phyloP scores from a whole-genome alignment of 1,140 invertebrate species.

The Acromyrmex heyeri region DNA sequence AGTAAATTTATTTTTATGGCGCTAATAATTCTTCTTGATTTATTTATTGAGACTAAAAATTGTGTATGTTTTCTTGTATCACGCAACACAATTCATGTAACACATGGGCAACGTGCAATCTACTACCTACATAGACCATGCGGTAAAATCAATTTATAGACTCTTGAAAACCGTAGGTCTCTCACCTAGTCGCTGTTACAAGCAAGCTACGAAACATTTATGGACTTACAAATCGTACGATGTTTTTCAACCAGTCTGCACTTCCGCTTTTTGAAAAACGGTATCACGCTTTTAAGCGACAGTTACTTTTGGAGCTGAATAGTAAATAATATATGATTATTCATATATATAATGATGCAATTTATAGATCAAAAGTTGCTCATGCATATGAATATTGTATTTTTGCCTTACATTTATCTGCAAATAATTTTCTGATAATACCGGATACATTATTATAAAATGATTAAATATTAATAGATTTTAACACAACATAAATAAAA shows the following conservation, averaged over 20 bases:
- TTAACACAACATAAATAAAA: not conserved
- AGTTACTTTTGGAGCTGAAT: not conserved
- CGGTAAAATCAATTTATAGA: slow-evolving; percentile 51
- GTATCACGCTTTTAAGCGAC: not conserved
- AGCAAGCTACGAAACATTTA: slow-evolving; percentile 43
- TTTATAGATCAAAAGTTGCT: slow-evolving; percentile 12
- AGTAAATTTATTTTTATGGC: slow-evolving; percentile 10
- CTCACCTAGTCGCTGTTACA: slow-evolving; percentile 28
- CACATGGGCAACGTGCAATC: slow-evolving; percentile 16
- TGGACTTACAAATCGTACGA: slow-evolving; percentile 25
- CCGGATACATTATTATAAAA: not conserved
- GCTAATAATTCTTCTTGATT: not conserved
- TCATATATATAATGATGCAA: slow-evolving; percentile 6
- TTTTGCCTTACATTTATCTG: not conserved
- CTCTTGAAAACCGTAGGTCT: slow-evolving; percentile 50
- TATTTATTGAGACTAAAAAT: not conserved
- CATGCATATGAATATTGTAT: slow-evolving; percentile 10
- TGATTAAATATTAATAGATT: not conserved
- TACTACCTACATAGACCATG: slow-evolving; percentile 29
- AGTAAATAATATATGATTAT: not conserved
- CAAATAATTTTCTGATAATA: slow-evolving; percentile 15
- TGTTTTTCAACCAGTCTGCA: slow-evolving; percentile 25
- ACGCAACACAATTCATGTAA: slow-evolving; percentile 29
- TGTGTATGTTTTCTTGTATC: slow-evolving; percentile 2
- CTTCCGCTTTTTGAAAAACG: not conserved